Evolutionary conservation across 2,797 vertebrate genomes (phyloP).

Genomic region (Anomalospiza imberbis): DNA sequence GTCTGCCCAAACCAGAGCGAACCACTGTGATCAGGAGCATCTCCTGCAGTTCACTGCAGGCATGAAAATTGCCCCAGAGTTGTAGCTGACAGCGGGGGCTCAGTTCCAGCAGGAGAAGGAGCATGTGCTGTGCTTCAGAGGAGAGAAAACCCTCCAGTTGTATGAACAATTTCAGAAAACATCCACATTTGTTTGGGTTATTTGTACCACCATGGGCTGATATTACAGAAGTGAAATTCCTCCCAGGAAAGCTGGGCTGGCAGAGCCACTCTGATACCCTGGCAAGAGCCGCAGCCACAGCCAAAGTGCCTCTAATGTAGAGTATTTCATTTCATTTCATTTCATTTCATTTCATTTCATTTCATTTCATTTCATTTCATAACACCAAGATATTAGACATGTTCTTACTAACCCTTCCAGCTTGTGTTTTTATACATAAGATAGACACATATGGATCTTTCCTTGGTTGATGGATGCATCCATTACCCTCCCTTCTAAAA

Average conservation of each 20-base stretch:
- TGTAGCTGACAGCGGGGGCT: not conserved
- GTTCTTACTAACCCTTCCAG: not conserved
- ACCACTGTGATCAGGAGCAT: not conserved
- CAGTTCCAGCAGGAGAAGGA: not conserved
- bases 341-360: not conserved
- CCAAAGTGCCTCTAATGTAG: not conserved
- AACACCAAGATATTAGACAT: not conserved
- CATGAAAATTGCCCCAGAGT: not conserved
- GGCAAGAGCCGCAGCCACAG: not conserved
- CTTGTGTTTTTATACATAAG: not conserved
- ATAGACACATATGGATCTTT: not conserved
- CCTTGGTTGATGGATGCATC: not conserved
- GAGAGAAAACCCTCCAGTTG: not conserved
- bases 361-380: not conserved
- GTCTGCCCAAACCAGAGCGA: not conserved
- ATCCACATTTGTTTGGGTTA: not conserved
- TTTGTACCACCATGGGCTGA: not conserved
- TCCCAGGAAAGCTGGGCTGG: not conserved
- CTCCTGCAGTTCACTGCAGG: not conserved
- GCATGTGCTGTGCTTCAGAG: not conserved
- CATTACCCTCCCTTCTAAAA: not conserved
- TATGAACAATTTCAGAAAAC: not conserved
- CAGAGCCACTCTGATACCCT: not conserved
- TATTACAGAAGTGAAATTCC: not conserved
- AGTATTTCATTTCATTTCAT: not conserved